Base-by-base conservation (phyloP, 2,888 invertebrate species). In the Steinernema hermaphroditum region DNA sequence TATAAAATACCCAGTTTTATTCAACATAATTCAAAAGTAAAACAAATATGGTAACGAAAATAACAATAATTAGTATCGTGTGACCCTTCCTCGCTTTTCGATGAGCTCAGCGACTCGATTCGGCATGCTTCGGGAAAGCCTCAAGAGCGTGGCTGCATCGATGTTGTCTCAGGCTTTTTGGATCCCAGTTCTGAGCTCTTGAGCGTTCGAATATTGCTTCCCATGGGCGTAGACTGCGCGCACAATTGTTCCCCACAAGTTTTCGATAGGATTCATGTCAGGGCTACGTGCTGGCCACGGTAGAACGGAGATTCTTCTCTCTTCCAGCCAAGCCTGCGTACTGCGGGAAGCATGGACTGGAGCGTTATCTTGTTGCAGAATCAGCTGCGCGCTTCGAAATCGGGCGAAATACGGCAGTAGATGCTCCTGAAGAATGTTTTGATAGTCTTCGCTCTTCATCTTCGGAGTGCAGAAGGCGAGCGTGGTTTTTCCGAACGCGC, bases 301-400 rank as follows among this genome's bases (percentile, higher is more conserved):
- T 27, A 72, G 16, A 70, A 74, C 46, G 1, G 4, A 27, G 2
- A 72, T 70, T 2, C 75, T 72, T 14, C 62, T 29, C 9, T 46
- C 32, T 6, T 74, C 57, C 12, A 75, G 44, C 78, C 76, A 75
- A 0, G 4, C 27, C 68, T 44, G 71, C 9, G 78, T 75, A 4
- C 41, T 27, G 4, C 43, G 16, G 22, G 62, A 71, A 22, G 41
- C 46, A 41, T 77, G 77, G 34, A 76, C 46, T 14, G 78, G 24
- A 6, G 77, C 77, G 68, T 77, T 79, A 50, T 79, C 77, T 46
- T 77, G 79, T 22, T 72, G 69, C 14, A 76, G 72, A 12, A n/a
- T 43, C 46, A 19, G 70, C 1, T 43, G 9, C 14, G 41, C 22
- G 27, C 68, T 12, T 6, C 41, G 43, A n/a, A 29, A 62, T 4